Base-by-base conservation (phyloP, 1,140 invertebrate genomes). In the Rhopalosiphum padi region DNA sequence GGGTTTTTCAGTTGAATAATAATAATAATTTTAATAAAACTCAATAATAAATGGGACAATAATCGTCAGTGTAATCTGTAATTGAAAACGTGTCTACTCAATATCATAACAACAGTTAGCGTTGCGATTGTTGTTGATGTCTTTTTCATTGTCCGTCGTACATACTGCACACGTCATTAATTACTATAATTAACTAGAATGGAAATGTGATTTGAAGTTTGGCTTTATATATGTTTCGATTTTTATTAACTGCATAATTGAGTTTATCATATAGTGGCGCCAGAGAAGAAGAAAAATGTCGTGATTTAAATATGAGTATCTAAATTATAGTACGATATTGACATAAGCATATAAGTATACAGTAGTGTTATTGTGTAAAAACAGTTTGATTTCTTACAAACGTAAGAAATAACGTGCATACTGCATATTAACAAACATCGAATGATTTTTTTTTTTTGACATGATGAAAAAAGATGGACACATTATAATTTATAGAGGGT, bases 51-150 rank as follows among this genome's bases (percentile, higher is more conserved):
- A 83, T 46, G 91, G 46, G 35, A 83, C 30, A 83, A 92, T 85
- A 92, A 92, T 83, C 46, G 77, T 92, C 77, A 35, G 43, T 92
- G 91, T 82, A 92, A 83, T 83, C 91, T 85, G 91, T 92, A 77
- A 77, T 90, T 90, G 51, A 60, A 77, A 91, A 46, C 43, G 68
- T 83, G 25, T 30, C 82, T 46, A 83, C 90, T 77, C 4, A 53
- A n/a, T 77, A n/a, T n/a, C 22, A 55, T 30, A 53, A 53, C 8
- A 53, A 22, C 48, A 21, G 15, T 89, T 55, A 89, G 41, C 88
- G 23, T 89, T 89, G 88, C 8, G 35, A 21, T 89, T 37, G 5
- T 53, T 37, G 87, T 35, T 53, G n/a, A 53, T 89, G 48, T 35
- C 11, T 37, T 89, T 89, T 89, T 89, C n/a, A 37, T 55, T 1